These are phyloP conservation scores for Caenorhabditis sinica DNA, from an alignment of 2,888 invertebrate genomes.

Conservation along the genomic window DNA sequence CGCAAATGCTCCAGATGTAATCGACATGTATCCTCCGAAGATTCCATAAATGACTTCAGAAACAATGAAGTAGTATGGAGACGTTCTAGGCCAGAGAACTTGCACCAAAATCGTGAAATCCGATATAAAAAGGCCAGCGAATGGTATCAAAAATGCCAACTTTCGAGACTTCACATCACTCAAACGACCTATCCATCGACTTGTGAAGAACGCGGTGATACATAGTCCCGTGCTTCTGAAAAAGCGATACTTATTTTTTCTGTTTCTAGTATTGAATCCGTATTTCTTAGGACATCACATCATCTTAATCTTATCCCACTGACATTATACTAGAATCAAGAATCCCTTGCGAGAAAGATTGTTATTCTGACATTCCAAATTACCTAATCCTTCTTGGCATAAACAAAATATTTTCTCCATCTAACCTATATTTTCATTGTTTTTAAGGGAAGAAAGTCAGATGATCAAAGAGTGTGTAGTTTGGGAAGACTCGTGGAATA, in stretches of 20 bases:
- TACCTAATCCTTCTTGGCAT: no score
- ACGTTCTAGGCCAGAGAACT: slow-evolving; percentile 41
- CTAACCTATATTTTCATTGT: no score
- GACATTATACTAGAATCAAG: no score
- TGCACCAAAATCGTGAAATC: slow-evolving; percentile 71
- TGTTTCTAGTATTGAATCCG: no score
- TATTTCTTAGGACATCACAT: no score
- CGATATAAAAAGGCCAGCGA: slow-evolving; percentile 68
- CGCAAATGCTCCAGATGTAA: slow-evolving; percentile 66
- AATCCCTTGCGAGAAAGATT: no score
- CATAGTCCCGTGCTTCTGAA: slow-evolving; percentile 70
- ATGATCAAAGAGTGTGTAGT: no score
- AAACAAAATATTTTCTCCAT: no score
- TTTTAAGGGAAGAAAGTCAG: no score
- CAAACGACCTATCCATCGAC: slow-evolving; percentile 63
- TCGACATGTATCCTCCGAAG: slow-evolving; percentile 73
- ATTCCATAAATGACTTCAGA: slow-evolving; percentile 71
- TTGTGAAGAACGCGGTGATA: slow-evolving; percentile 66
- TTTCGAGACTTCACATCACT: slow-evolving; percentile 69
- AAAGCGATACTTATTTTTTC: slow-evolving; percentile 2
- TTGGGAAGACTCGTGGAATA: no score
- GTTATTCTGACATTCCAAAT: no score
- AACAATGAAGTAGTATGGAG: slow-evolving; percentile 67
- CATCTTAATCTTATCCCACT: no score
- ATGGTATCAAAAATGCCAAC: slow-evolving; percentile 70